phyloP scores from a whole-genome alignment of 1,140 invertebrate genomes.

The Apis dorsata region DNA sequence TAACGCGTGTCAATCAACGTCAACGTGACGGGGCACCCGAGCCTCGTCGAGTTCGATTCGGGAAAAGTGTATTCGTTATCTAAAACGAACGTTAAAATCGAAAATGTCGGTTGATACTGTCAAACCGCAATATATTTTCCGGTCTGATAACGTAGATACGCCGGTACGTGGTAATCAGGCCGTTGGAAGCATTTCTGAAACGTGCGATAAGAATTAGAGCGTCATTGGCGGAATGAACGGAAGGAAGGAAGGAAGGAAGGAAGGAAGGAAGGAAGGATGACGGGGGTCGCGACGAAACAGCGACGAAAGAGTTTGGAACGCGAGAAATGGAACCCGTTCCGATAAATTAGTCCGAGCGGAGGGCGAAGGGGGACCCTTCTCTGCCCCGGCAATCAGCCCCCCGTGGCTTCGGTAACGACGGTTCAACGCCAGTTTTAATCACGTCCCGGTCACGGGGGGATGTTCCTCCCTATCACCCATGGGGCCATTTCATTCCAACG shows the following conservation, averaged over 20 bases:
- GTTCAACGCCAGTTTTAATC: slow-evolving; percentile 77
- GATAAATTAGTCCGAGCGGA: slow-evolving; percentile 77
- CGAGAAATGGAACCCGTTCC: slow-evolving; percentile 67
- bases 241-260: background rate
- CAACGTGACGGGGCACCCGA: slow-evolving; percentile 1
- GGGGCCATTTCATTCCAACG: slow-evolving; percentile 72
- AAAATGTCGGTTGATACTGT: slow-evolving; percentile 35
- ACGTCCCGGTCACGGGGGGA: slow-evolving; percentile 62
- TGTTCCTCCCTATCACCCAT: slow-evolving; percentile 59
- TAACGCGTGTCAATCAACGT: slow-evolving; percentile 15
- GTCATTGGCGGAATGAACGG: background rate
- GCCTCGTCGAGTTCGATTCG: slow-evolving; percentile 38
- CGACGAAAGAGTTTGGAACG: slow-evolving; percentile 31
- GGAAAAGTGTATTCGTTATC: slow-evolving; percentile 20
- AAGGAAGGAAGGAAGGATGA: too few relatives aligned
- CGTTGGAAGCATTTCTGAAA: slow-evolving; percentile 19
- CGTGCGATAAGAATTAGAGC: slow-evolving; percentile 14
- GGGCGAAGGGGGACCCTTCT: slow-evolving; percentile 58
- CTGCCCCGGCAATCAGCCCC: slow-evolving; percentile 77
- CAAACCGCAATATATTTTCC: slow-evolving; percentile 43
- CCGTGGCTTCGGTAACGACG: slow-evolving; percentile 71
- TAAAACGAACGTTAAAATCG: slow-evolving; percentile 7
- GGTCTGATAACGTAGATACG: slow-evolving; percentile 9
- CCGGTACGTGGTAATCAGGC: slow-evolving; percentile 5
- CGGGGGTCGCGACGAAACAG: background rate